A percentile compares a stretch with the other conserved stretches of the same genome.
Evolutionary conservation across 1,140 invertebrate species (phyloP).

Genomic region (Myzus persicae): DNA sequence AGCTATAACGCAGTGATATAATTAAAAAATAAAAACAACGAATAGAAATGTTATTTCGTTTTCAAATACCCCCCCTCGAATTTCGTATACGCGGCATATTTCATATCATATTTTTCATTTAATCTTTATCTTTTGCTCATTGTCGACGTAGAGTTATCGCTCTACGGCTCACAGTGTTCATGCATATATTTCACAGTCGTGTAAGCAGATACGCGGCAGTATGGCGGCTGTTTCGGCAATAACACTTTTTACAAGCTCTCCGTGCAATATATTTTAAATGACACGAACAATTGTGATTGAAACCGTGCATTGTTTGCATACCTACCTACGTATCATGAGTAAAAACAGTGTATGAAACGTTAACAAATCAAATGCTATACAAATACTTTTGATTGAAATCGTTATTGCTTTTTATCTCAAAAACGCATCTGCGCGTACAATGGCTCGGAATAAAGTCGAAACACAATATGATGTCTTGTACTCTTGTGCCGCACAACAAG

Average conservation of each 20-base stretch:
- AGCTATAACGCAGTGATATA: no score
- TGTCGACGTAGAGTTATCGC: background rate
- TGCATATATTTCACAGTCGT: no score
- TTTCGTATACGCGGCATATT: background rate
- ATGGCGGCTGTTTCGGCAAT: background rate
- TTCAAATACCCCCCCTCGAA: background rate
- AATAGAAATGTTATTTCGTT: background rate
- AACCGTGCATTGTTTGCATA: background rate
- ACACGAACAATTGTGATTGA: background rate
- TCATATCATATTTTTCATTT: background rate
- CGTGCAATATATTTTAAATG: conserved; percentile 8
- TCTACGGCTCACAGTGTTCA: background rate
- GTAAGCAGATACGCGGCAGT: no score
- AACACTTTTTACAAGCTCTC: background rate
- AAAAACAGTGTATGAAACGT: background rate
- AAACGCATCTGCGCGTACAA: conserved; percentile 7
- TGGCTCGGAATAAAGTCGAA: background rate
- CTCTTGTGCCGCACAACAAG: background rate
- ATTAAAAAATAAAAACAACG: no score
- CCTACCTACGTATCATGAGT: background rate
- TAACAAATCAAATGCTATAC: conserved; percentile 17
- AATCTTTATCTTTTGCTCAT: background rate
- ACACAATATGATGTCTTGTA: conserved; percentile 3
- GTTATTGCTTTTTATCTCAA: conserved; percentile 18
- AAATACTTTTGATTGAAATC: conserved; percentile 14